phyloP scores from a whole-genome alignment of 2,797 vertebrate genomes.

The Psittacula derbiana region DNA sequence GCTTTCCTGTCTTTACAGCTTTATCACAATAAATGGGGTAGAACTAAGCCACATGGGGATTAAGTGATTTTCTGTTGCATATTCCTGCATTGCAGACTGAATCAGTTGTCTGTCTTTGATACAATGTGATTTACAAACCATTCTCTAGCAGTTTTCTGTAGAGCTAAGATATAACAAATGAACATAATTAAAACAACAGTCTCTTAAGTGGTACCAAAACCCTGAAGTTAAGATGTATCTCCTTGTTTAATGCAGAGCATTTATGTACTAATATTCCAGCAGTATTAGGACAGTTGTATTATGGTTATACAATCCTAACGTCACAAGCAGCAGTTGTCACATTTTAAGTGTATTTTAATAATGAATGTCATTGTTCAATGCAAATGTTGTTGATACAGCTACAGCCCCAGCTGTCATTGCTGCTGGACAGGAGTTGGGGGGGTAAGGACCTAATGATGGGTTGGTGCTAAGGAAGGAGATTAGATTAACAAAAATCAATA shows the following conservation, averaged over 20 bases:
- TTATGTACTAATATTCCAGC: background rate
- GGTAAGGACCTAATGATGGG: constrained; percentile 24
- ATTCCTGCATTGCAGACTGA: background rate
- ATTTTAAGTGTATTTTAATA: constrained; percentile 26
- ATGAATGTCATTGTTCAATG: constrained; percentile 24
- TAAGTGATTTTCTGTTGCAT: constrained; percentile 18
- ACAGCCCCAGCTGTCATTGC: background rate
- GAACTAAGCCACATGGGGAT: constrained; percentile 27
- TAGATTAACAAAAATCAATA: constrained; percentile 67
- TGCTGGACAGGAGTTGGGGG: background rate
- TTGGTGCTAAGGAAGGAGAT: constrained; percentile 29
- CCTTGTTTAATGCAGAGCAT: background rate
- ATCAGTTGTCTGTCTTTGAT: background rate
- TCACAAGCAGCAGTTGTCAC: background rate
- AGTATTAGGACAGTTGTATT: background rate
- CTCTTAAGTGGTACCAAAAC: background rate
- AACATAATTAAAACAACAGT: background rate
- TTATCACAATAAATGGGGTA: background rate
- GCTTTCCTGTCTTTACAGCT: constrained; percentile 1
- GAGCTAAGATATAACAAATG: background rate
- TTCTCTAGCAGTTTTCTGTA: background rate
- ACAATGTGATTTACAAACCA: background rate
- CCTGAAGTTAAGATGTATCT: background rate
- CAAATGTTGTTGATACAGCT: background rate
- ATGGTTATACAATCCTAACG: background rate